Evolutionary conservation across 2,797 vertebrate species (phyloP).

Genomic region (Rostrhamus sociabilis): DNA sequence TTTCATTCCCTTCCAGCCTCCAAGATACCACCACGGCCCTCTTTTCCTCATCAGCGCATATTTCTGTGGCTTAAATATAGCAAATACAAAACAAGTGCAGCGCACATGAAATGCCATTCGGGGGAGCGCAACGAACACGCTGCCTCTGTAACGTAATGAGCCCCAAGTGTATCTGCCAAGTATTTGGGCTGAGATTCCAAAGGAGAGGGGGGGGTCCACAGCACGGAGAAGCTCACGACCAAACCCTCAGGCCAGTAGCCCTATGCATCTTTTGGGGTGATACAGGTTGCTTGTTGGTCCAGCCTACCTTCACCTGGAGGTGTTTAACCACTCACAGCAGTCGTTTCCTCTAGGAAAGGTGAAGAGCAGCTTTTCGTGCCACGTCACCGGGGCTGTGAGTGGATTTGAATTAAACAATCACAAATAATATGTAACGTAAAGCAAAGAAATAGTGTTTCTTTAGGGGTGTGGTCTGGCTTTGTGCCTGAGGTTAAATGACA

Average conservation of each 20-base stretch:
- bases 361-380: neutral
- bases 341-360: neutral
- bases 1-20: slow-evolving; percentile 2
- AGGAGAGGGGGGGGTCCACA: neutral
- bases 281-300: neutral
- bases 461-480: neutral
- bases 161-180: slow-evolving; percentile 15
- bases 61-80: slow-evolving; percentile 63
- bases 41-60: neutral
- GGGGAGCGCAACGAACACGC: neutral
- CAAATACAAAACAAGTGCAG: slow-evolving; percentile 52
- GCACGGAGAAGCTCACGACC: accelerated
- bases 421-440: neutral
- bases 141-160: slow-evolving; percentile 10
- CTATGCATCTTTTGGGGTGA: neutral
- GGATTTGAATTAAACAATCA: neutral
- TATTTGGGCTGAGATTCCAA: slow-evolving; percentile 13
- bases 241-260: neutral
- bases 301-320: neutral
- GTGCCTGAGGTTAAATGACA: neutral
- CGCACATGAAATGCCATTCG: slow-evolving; percentile 21
- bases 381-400: neutral
- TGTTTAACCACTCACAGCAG: neutral
- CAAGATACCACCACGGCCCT: neutral
- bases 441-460: neutral